Percentiles rank a stretch among this genome's conserved stretches.
phyloP scores from a whole-genome alignment of 2,797 vertebrate genomes.

The Neoniphon sammara region DNA sequence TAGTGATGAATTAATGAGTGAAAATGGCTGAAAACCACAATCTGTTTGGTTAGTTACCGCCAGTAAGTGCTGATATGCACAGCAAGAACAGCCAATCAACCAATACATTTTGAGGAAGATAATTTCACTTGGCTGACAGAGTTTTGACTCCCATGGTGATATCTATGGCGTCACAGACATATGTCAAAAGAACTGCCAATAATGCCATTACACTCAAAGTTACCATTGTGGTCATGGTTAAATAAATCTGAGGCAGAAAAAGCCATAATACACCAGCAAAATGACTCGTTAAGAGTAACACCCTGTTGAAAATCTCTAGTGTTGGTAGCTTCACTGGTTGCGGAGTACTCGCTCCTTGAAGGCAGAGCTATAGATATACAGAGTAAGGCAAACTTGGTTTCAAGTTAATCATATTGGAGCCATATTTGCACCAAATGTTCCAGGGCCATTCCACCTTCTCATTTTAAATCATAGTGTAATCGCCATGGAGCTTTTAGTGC shows the following conservation, averaged over 20 bases:
- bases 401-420: constrained; percentile 48
- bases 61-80: neutral
- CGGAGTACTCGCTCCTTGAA: constrained; percentile 56
- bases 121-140: neutral
- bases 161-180: neutral
- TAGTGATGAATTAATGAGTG: neutral
- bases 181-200: constrained; percentile 2
- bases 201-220: constrained; percentile 10
- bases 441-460: constrained; percentile 44
- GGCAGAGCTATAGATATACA: constrained; percentile 73
- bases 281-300: constrained; percentile 34
- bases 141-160: neutral
- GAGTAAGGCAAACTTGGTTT: constrained; percentile 78
- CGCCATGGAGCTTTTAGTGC: constrained; percentile 53
- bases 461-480: constrained; percentile 41
- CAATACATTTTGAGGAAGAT: neutral
- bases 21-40: no score
- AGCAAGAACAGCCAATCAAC: neutral
- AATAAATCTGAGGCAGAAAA: constrained; percentile 21
- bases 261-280: constrained; percentile 6
- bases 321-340: constrained; percentile 61
- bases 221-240: neutral
- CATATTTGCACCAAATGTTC: constrained; percentile 57
- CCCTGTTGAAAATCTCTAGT: constrained; percentile 67
- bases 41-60: neutral